Conservation (phyloP, 2,113 vertebrate species). For the Thermophis baileyi region DNA sequence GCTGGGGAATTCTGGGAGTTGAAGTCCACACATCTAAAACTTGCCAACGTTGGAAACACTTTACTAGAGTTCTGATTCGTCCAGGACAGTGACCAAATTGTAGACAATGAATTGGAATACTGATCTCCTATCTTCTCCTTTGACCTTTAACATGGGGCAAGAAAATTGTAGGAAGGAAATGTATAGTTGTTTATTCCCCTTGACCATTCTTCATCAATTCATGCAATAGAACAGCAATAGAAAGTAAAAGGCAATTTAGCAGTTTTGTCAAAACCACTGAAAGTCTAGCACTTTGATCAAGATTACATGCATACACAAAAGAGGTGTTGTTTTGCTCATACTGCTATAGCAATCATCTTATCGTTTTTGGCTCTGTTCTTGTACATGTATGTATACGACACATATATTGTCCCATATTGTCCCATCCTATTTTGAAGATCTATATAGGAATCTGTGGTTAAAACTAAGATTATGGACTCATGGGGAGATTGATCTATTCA, state of each 20-base stretch:
- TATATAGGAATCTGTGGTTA: background rate
- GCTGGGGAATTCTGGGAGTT: background rate
- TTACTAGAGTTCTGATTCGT: background rate
- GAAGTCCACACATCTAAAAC: background rate
- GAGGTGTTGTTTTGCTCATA: background rate
- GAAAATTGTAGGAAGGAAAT: background rate
- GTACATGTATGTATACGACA: background rate
- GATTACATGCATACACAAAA: background rate
- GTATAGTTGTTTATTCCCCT: background rate
- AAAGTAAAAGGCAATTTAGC: background rate
- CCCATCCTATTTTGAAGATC: background rate
- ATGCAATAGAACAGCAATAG: background rate
- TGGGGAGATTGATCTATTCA: background rate
- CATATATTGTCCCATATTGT: background rate
- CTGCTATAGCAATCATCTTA: background rate
- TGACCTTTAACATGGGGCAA: background rate
- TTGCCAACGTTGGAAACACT: background rate
- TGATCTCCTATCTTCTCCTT: background rate
- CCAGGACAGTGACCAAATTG: background rate
- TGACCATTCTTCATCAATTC: background rate
- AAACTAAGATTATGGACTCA: background rate
- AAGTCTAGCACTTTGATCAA: background rate
- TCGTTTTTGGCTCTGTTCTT: background rate
- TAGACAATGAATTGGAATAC: background rate
- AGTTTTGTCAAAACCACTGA: background rate